phyloP scores from a whole-genome alignment of 2,888 invertebrate genomes.

The Lydus trimaculatus region DNA sequence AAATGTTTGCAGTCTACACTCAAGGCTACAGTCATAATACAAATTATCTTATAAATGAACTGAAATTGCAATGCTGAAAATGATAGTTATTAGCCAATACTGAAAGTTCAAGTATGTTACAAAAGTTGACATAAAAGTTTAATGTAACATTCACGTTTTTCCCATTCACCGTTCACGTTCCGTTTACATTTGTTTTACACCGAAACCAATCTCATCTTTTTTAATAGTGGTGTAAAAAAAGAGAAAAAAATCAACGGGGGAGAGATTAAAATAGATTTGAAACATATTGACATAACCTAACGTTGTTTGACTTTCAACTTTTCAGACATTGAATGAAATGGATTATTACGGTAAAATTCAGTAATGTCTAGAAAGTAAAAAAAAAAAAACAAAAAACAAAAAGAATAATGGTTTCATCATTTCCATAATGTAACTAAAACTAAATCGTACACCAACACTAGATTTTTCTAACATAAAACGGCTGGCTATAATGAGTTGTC shows the following conservation, averaged over 20 bases:
- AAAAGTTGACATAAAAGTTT: constrained; percentile 34
- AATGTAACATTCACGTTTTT: constrained; percentile 34
- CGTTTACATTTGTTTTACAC: constrained; percentile 8
- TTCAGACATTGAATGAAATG: neutral
- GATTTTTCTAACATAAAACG: neutral
- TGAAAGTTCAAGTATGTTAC: constrained; percentile 33
- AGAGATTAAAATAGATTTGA: constrained; percentile 8
- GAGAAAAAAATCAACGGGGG: constrained; percentile 11
- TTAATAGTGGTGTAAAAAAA: constrained; percentile 9
- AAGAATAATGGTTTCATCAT: neutral
- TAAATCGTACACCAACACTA: too few species aligned
- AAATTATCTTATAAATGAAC: constrained; percentile 27
- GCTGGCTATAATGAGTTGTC: neutral
- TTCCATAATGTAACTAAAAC: neutral
- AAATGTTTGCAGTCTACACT: constrained; percentile 1
- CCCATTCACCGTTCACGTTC: constrained; percentile 33
- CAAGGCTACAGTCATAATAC: constrained; percentile 17
- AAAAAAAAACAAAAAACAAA: neutral
- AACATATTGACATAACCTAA: constrained; percentile 6
- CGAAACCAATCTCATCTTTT: neutral
- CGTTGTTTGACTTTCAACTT: neutral
- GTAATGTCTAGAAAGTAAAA: too few species aligned
- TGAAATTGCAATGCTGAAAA: constrained; percentile 27
- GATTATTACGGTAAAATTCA: neutral
- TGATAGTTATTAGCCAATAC: constrained; percentile 32